phyloP scores from a whole-genome alignment of 2,113 vertebrate species.

The Calidris pygmaea region DNA sequence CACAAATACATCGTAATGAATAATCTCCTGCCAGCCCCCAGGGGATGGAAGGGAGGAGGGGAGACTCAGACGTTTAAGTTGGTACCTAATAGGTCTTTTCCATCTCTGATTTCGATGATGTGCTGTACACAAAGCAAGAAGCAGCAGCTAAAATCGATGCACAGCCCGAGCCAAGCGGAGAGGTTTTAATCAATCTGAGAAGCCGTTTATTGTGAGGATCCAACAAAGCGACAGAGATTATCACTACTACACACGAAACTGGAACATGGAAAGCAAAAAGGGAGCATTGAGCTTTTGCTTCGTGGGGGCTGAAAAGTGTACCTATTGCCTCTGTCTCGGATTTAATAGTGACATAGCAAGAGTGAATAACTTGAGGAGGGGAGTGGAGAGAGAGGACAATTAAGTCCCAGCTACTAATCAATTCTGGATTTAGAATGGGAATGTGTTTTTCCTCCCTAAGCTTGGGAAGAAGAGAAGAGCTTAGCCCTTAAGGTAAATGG shows the following conservation, averaged over 20 bases:
- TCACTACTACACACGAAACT: background rate
- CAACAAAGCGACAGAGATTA: conserved; percentile 64
- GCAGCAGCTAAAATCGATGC: conserved; percentile 60
- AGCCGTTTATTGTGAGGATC: conserved; percentile 45
- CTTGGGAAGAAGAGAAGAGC: background rate
- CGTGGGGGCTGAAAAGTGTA: background rate
- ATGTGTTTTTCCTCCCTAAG: background rate
- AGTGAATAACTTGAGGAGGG: background rate
- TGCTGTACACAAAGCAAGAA: conserved; percentile 52
- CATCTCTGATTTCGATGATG: conserved; percentile 58
- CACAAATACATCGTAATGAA: background rate
- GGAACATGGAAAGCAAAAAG: conserved; percentile 20
- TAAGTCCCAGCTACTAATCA: background rate
- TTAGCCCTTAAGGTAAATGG: background rate
- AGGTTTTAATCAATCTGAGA: conserved; percentile 67
- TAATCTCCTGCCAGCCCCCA: background rate
- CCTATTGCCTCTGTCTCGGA: background rate
- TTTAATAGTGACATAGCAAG: background rate
- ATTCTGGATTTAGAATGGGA: background rate
- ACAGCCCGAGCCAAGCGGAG: conserved; percentile 12
- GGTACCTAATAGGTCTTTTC: conserved; percentile 59
- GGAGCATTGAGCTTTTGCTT: background rate
- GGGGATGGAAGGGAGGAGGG: background rate
- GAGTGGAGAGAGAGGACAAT: background rate
- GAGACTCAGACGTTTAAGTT: background rate